Evolutionary conservation across 92 coral and sea anemone genomes (phyloP), one percentile per base, ranked within the genome.

Genomic region (Epizoanthus illoricatus): DNA sequence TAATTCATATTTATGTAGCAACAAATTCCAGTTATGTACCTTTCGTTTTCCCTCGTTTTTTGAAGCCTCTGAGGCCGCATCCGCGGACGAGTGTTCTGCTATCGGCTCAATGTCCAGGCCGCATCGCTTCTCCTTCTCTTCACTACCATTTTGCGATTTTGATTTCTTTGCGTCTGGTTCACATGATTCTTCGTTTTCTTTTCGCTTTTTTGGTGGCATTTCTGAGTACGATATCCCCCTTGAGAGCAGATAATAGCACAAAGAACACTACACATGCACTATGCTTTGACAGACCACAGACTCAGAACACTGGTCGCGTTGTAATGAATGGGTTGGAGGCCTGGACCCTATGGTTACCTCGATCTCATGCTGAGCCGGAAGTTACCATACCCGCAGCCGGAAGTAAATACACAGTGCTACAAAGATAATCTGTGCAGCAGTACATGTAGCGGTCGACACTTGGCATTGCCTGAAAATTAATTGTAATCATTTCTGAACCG

Each of bases 81-180:
- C 82, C 60, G 82, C 70, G 40, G 58, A 78, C 36, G 66, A 28
- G 0, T 61, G 45, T 21, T 78, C 82, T 78, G 82, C 19, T 20
- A 12, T 70, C 71, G 71, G 82, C 52, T 63, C 71, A 49, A 49
- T 49, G 42, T 42, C 67, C 5, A 21, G 24, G 18, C 8, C 40
- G 71, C 61, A 12, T 19, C 60, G 45, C 65, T 78, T 78, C 13
- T 61, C 82, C 64, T 6, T 41, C 21, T 62, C 71, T 19, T 78
- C 82, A 43, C 59, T 78, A 0, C 82, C 82, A 45, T 78, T 78
- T 74, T 92, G 92, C 33, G 81, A 76, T 86, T 88, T 91, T 39
- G 85, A 55, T 90, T 78, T 90, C 87, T 92, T 92, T 79, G 87
- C 84, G 87, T 86, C 87, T 70, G 90, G 91, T 60, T 88, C 94